Conservation (phyloP, 2,888 invertebrate genomes). For the Apantesis nais region DNA sequence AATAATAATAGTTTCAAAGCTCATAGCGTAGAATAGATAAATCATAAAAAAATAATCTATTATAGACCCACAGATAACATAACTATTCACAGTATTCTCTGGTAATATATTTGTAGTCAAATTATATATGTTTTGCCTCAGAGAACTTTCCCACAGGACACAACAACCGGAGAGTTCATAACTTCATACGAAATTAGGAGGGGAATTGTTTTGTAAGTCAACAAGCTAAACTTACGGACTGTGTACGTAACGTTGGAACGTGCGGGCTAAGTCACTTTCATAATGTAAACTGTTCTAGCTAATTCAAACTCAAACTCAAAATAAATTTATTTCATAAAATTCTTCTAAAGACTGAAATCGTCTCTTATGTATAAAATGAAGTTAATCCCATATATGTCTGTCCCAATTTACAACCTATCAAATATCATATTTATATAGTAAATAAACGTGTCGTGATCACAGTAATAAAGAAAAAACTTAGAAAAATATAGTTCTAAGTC, state of each 20-base stretch:
- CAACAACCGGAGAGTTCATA: constrained; percentile 10
- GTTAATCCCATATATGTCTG: too few relatives aligned
- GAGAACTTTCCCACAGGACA: constrained; percentile 11
- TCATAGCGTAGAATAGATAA: too few relatives aligned
- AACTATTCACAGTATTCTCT: background rate
- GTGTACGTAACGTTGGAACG: background rate
- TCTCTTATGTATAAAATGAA: too few relatives aligned
- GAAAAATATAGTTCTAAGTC: background rate
- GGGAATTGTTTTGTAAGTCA: constrained; percentile 14
- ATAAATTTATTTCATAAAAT: too few relatives aligned
- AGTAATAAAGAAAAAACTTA: background rate
- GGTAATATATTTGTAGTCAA: background rate
- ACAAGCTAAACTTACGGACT: constrained; percentile 13
- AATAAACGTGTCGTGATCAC: background rate
- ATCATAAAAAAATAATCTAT: too few relatives aligned
- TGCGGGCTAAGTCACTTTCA: background rate
- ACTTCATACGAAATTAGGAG: constrained; percentile 17
- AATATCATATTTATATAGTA: background rate
- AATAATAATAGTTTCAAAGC: too few relatives aligned
- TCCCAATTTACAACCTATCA: too few relatives aligned
- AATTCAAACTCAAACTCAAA: too few relatives aligned
- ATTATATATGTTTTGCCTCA: constrained; percentile 6
- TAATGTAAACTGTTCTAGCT: background rate
- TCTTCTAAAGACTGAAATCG: too few relatives aligned
- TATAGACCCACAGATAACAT: background rate